Evolutionary conservation across 1,140 invertebrate species (phyloP), one percentile per base, ranked within the genome.

Genomic region (Parapsyche elsis): DNA sequence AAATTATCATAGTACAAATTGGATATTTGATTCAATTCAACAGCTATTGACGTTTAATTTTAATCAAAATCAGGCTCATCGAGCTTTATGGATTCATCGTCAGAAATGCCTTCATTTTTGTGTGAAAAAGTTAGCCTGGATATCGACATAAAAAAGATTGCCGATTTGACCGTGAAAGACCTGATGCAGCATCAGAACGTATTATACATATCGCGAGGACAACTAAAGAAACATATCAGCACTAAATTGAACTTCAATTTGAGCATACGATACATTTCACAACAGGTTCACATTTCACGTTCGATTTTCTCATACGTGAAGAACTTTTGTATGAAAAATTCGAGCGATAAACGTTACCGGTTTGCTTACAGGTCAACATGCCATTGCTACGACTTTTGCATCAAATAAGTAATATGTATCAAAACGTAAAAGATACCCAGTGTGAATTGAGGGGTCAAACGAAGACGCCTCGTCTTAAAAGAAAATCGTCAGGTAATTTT

Each of bases 351-450:
- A 38, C 30, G 16, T 80, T 9, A 61, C 64, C 46, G 46, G 21
- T 49, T 70, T 38, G 61, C 70, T 77, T 84, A 45, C 86, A 94
- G 90, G 94, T 97, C 7, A 99, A 99, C 86, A 98, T 99, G 97
- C 97, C 97, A 0, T 88, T 99, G 46, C 87, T 99, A 23, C 89
- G 98, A 76, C 90, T 99, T 23, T 90, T 99, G 49, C 97, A 99
- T 90, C 98, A 99, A 89, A 97, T 99, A 82, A 96, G 94, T 82
- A 98, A 97, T 81, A 98, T 99, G 96, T 98, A 98, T 88, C 96
- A 97, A 87, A 99, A 98, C 88, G 96, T 98, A 4, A 96, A 97
- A 85, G 96, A 98, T 85, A 98, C 97, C 0, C 95, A 97, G 86
- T 94, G 94, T 84, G 96, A 98, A 84, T 89, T 99, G 70, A 94